A percentile compares a stretch with the other conserved stretches of the same genome.
These are phyloP conservation scores for Falco biarmicus DNA, from an alignment of 2,797 vertebrate species.

Conservation along the genomic window DNA sequence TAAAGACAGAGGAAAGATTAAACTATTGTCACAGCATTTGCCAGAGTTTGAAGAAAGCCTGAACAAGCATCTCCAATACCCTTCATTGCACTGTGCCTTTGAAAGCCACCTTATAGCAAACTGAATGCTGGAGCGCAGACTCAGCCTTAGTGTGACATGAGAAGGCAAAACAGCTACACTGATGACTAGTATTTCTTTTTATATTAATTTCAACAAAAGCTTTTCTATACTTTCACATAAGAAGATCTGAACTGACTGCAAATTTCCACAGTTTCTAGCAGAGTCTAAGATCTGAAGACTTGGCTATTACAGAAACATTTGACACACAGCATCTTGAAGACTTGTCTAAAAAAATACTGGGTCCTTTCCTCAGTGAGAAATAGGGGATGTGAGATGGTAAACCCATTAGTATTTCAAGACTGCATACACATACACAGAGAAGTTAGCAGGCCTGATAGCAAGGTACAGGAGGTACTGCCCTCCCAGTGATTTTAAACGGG, in stretches of 20 bases:
- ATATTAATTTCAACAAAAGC: constrained; percentile 15
- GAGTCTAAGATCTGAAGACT: not conserved
- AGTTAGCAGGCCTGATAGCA: not conserved
- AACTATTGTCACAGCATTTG: not conserved
- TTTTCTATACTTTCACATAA: not conserved
- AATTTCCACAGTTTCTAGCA: not conserved
- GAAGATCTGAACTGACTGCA: not conserved
- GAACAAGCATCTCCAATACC: not conserved
- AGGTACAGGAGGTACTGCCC: not conserved
- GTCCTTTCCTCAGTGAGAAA: not conserved
- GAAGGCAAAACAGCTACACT: not conserved
- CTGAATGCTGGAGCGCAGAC: not conserved
- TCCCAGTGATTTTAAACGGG: not conserved
- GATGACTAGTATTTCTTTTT: not conserved
- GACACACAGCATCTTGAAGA: not conserved
- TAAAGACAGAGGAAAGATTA: not conserved
- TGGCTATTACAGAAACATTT: not conserved
- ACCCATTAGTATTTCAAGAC: not conserved
- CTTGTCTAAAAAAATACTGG: not conserved
- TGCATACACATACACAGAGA: not conserved
- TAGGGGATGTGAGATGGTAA: not conserved
- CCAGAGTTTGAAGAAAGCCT: constrained; percentile 11
- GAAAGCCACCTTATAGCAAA: constrained; percentile 4
- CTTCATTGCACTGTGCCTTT: not conserved
- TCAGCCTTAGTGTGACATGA: not conserved